Conservation (phyloP, 2,888 invertebrate genomes). For the Conistra vaccinii region DNA sequence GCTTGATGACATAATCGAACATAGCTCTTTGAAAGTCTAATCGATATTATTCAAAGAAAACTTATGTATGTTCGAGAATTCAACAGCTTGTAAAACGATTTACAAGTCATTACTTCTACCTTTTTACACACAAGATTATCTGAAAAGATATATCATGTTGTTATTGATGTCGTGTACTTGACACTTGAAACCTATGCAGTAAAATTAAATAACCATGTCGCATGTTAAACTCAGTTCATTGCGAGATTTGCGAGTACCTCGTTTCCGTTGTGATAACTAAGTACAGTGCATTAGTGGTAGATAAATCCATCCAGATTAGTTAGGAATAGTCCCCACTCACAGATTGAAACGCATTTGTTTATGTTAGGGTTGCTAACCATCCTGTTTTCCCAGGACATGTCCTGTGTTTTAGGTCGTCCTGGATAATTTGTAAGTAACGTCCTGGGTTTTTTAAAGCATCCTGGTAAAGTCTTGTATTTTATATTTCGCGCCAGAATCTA, state of each 20-base stretch:
- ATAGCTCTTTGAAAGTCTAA: constrained; percentile 2
- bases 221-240: constrained; percentile 47
- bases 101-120: constrained; percentile 7
- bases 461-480: too few relatives aligned
- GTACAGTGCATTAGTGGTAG: constrained; percentile 35
- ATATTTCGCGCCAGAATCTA: too few relatives aligned
- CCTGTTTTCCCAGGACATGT: too few relatives aligned
- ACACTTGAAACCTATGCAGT: constrained; percentile 39
- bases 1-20: neutral
- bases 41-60: constrained; percentile 6
- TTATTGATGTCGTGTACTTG: constrained; percentile 35
- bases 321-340: constrained; percentile 6
- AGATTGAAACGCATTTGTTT: neutral
- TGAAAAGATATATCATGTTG: constrained; percentile 15
- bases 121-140: constrained; percentile 32
- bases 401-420: too few relatives aligned
- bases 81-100: neutral
- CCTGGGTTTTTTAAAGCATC: too few relatives aligned
- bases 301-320: constrained; percentile 46
- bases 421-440: too few relatives aligned
- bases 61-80: neutral
- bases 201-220: constrained; percentile 60
- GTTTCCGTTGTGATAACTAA: constrained; percentile 36
- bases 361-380: too few relatives aligned
- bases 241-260: constrained; percentile 37